Percentiles rank a stretch among this genome's conserved stretches.
Evolutionary conservation across 2,888 invertebrate genomes (phyloP).

Genomic region (Athripsodes cinereus): DNA sequence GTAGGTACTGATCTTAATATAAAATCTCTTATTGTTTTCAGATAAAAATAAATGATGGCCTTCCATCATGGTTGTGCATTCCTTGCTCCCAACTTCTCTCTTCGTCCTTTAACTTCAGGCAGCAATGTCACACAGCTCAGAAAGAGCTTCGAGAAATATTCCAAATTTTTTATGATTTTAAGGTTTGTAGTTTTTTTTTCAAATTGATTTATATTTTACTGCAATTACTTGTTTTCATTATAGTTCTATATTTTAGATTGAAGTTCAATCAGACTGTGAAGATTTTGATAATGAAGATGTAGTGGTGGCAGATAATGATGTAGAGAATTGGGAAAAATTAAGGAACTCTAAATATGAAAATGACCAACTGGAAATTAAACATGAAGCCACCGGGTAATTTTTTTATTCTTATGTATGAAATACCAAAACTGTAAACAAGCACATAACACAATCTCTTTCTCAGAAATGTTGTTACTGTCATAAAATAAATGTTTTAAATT

Average conservation of each 20-base stretch:
- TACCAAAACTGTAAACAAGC: no score
- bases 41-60: slow-evolving; percentile 18
- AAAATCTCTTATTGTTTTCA: slow-evolving; percentile 1
- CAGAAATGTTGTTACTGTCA: no score
- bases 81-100: slow-evolving; percentile 24
- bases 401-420: no score
- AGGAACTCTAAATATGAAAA: background rate
- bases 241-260: background rate
- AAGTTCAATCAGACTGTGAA: background rate
- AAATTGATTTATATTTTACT: no score
- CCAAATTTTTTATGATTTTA: background rate
- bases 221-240: no score
- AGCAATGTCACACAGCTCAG: slow-evolving; percentile 24
- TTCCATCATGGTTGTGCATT: slow-evolving; percentile 22
- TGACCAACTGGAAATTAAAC: no score
- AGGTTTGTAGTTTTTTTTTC: background rate
- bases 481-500: no score
- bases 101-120: slow-evolving; percentile 24
- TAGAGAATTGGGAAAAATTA: background rate
- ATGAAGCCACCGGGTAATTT: no score
- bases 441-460: no score
- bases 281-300: background rate
- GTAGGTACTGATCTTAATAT: no score
- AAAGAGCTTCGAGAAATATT: slow-evolving; percentile 11
- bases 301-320: background rate